These are phyloP conservation scores for Achroia grisella DNA, from an alignment of 1,140 invertebrate species.

Conservation along the genomic window DNA sequence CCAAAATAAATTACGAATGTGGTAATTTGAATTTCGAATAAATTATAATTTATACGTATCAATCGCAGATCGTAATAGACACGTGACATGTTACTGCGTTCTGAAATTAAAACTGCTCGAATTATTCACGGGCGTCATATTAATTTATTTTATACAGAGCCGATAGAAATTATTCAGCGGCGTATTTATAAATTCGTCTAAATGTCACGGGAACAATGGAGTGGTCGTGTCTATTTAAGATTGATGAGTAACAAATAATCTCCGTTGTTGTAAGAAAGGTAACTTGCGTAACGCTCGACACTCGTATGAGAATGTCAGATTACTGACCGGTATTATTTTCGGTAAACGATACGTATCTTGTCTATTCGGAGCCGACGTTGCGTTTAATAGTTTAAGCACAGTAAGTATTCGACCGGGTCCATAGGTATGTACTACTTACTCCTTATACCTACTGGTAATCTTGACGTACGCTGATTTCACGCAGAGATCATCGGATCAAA, in stretches of 20 bases:
- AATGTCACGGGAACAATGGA: conserved; percentile 69
- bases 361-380: conserved; percentile 44
- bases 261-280: conserved; percentile 44
- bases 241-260: conserved; percentile 67
- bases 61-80: background rate
- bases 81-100: conserved; percentile 10
- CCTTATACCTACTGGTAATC: conserved; percentile 32
- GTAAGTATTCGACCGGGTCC: conserved; percentile 29
- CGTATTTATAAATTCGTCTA: conserved; percentile 64
- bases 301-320: conserved; percentile 53
- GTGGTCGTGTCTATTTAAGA: conserved; percentile 56
- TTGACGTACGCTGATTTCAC: conserved; percentile 48
- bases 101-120: conserved; percentile 15
- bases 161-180: conserved; percentile 48
- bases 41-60: conserved; percentile 21
- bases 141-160: conserved; percentile 42
- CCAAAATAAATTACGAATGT: conserved; percentile 45
- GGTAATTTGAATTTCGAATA: conserved; percentile 56
- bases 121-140: conserved; percentile 20
- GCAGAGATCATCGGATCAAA: conserved; percentile 13
- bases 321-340: conserved; percentile 58
- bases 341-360: conserved; percentile 63
- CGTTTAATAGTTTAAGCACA: conserved; percentile 54
- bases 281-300: conserved; percentile 44
- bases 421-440: too few species aligned